Evolutionary conservation across 2,888 invertebrate species (phyloP), one percentile per base, ranked within the genome.

Genomic region (Trissonchulus sp.): DNA sequence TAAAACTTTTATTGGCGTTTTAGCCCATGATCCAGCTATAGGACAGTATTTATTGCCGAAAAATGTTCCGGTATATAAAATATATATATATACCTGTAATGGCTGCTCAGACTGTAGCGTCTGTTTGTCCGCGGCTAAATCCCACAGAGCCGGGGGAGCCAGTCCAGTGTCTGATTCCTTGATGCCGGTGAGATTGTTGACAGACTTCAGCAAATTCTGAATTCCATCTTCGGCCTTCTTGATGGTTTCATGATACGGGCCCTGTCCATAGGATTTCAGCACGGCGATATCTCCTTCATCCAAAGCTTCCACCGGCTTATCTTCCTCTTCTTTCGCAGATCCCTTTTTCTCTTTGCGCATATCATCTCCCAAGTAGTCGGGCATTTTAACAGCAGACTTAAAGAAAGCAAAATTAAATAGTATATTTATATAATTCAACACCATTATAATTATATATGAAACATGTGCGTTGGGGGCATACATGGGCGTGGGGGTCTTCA

Each of bases 141-240:
- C 99, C 99, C 99, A 99, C 3, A 99, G 87, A 0, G 99, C 97
- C 34, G 99, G 99, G 23, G 97, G 95, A 18, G 99, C 98, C 76
- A 99, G 86, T 1, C 99, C 99, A 28, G 99, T 99, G 84, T 99
- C 99, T 1, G 97, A 98, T 86, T 99, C 99, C 86, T 99, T 99
- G 75, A 99, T 98, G 83, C 84, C 96, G 48, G 94, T 94, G 69
- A 87, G 82, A 80, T 87, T 87, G 81, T 88, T 88, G 0, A 98
- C 96, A 81, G 93, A 90, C 85, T 99, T 98, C 82, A 97, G 92
- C 60, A 94, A 91, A 65, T 92, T 91, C 84, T 96, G 94, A 79
- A 98, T 98, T 82, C 97, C 98, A 82, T 96, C 96, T 84, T 99
- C 99, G 0, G 93, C 92, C 71, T 89, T 88, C 86, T 98, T 99